phyloP scores from a whole-genome alignment of 2,113 vertebrate genomes.

The Epinephelus moara region DNA sequence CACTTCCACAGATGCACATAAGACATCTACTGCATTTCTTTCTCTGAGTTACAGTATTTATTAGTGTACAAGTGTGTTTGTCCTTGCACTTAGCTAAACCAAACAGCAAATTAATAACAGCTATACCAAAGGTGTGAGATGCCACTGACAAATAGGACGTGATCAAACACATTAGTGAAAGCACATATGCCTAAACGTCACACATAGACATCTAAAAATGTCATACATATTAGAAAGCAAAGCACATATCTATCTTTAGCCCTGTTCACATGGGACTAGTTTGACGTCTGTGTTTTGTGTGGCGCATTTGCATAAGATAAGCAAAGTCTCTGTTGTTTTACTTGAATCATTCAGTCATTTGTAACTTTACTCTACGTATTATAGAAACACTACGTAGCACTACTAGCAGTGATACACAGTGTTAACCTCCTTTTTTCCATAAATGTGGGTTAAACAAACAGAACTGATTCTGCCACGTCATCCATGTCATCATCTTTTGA shows the following conservation, averaged over 20 bases:
- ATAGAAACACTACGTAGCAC: too few relatives aligned
- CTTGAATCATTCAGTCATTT: too few relatives aligned
- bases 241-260: neutral
- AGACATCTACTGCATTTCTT: neutral
- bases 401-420: too few relatives aligned
- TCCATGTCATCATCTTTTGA: too few relatives aligned
- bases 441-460: too few relatives aligned
- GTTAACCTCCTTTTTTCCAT: too few relatives aligned
- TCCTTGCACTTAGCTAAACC: neutral
- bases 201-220: neutral
- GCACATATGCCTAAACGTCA: neutral
- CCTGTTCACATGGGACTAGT: too few relatives aligned
- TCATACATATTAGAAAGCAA: neutral
- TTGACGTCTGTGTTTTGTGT: too few relatives aligned
- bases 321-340: too few relatives aligned
- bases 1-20: neutral
- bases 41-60: neutral
- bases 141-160: neutral
- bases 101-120: neutral
- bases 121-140: neutral
- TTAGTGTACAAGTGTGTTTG: neutral
- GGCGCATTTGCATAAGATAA: too few relatives aligned
- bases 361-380: too few relatives aligned
- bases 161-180: conserved; percentile 4
- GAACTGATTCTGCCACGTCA: too few relatives aligned